Conservation (phyloP, 2,888 invertebrate species). For the Amphimallon solstitiale region DNA sequence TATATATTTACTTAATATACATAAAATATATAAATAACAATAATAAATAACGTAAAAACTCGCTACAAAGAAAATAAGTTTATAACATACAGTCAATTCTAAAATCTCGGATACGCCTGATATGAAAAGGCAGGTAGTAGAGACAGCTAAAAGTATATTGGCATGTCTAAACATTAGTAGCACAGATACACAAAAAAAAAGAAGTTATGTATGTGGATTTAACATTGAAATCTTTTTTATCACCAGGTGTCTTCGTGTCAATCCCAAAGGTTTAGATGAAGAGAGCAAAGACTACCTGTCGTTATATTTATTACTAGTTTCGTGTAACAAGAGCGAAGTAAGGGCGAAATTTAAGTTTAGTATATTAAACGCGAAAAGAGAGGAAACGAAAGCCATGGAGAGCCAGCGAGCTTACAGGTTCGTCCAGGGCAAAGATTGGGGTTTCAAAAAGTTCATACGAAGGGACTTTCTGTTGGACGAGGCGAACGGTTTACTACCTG, state of each 20-base stretch:
- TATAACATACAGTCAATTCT: too few relatives aligned
- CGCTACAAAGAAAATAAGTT: too few relatives aligned
- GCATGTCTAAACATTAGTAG: too few relatives aligned
- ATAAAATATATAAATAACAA: too few relatives aligned
- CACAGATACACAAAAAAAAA: too few relatives aligned
- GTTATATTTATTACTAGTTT: constrained; percentile 97
- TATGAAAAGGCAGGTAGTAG: too few relatives aligned
- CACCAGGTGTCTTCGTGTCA: constrained; percentile 94
- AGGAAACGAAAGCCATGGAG: constrained; percentile 99
- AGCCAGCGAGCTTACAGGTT: constrained; percentile 96
- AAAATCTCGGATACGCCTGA: too few relatives aligned
- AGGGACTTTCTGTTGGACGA: constrained; percentile 99
- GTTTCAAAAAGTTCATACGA: constrained; percentile 99
- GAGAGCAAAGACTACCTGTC: constrained; percentile 99
- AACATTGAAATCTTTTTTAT: not conserved
- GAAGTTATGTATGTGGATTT: too few relatives aligned
- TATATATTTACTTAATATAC: too few relatives aligned
- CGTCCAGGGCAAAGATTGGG: constrained; percentile 99
- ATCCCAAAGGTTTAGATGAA: constrained; percentile 99
- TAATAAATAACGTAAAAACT: too few relatives aligned
- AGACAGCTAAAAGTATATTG: too few relatives aligned
- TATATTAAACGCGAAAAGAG: constrained; percentile 99
- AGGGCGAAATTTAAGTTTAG: constrained; percentile 99
- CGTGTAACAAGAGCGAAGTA: constrained; percentile 99
- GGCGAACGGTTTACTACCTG: constrained; percentile 97